phyloP scores from a whole-genome alignment of 2,113 vertebrate genomes.

The Aegithalos caudatus region DNA sequence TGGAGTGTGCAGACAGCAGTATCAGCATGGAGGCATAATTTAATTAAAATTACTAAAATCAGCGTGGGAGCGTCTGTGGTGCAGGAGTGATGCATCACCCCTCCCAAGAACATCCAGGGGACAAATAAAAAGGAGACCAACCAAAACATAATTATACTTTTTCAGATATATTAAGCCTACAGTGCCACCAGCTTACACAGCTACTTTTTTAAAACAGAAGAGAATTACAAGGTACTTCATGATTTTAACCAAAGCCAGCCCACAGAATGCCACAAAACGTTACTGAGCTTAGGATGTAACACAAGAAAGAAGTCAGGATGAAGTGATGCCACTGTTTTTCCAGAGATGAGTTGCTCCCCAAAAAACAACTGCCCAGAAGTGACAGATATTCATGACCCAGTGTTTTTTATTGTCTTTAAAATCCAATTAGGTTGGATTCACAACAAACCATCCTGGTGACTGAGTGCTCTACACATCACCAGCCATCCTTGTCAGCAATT shows the following conservation, averaged over 20 bases:
- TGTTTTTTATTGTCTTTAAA: background rate
- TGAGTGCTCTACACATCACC: background rate
- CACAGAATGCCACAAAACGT: background rate
- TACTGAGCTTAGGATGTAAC: background rate
- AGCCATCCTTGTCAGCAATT: background rate
- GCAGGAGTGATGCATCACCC: background rate
- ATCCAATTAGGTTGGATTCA: background rate
- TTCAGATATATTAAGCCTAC: background rate
- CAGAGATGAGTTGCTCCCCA: background rate
- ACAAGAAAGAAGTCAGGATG: background rate
- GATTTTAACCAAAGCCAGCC: background rate
- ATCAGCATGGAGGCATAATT: background rate
- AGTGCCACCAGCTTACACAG: background rate
- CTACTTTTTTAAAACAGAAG: background rate
- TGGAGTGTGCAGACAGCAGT: background rate
- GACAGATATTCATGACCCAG: background rate
- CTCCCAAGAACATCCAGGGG: background rate
- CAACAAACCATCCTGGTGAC: background rate
- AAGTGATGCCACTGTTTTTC: background rate
- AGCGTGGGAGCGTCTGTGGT: background rate
- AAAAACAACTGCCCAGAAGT: background rate
- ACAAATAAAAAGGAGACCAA: background rate
- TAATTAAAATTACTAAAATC: background rate
- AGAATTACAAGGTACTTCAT: background rate
- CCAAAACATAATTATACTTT: background rate